Base-by-base conservation (phyloP, 2,797 vertebrate species). In the Tokudaia tokunoshimensis region DNA sequence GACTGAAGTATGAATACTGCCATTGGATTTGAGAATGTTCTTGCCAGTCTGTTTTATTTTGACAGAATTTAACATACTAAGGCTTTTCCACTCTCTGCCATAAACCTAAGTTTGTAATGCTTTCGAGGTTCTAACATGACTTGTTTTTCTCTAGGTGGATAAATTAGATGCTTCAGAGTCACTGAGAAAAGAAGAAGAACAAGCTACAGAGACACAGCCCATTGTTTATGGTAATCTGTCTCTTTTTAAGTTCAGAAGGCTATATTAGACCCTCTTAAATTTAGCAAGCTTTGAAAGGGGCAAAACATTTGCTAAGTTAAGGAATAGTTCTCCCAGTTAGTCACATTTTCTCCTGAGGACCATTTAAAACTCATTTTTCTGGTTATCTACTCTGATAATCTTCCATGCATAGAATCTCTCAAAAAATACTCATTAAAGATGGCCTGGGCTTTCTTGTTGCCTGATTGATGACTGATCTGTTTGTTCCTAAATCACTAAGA, bases 161-260 rank as follows among this genome's bases (percentile, higher is more conserved):
- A 99, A 99, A 98, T 99, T 99, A 95, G 99, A 99, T 97, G 99
- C 99, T 95, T 99, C 99, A 0, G 99, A 99, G 98, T 99, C 99
- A n/a, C 99, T 99, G 98, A 99, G 99, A 99, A 99, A 99, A 99
- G 99, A 99, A 98, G 99, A 99, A 98, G 99, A 99, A 96, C 99
- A 99, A 98, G 99, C 99, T 86, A 99, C 99, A 3, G 99, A 99
- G 98, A 99, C 99, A 47, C 99, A 99, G 98, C 99, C 99, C 94
- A 99, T 99, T 65, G 99, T 99, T 99, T 99, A 99, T 98, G 99
- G 99, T 99, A 99, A 99, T 96, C 20, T 70, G 76, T 85, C 0
- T 81, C 57, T 93, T 96, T 83, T 41, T 94, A 89, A 91, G 41
- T 47, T 84, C 50, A 83, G 41, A 96, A 83, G 90, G 91, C 44